Evolutionary conservation across 2,113 vertebrate genomes (phyloP).

Genomic region (Empidonax alnorum): DNA sequence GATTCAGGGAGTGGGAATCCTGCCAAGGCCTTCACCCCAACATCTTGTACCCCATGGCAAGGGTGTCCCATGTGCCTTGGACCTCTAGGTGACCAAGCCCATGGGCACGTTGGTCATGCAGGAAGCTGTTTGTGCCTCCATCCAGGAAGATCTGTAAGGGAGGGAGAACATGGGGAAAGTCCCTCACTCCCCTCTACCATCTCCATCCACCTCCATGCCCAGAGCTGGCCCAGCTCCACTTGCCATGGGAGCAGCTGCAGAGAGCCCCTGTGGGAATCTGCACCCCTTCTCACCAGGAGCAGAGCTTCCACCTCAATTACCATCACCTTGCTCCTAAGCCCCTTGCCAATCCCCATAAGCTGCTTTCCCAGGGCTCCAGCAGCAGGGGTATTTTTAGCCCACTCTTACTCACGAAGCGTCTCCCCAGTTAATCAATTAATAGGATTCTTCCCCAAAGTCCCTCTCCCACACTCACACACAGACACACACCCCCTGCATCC

Average conservation of each 20-base stretch:
- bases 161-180: not conserved
- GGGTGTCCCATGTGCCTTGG: not conserved
- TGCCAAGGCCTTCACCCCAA: not conserved
- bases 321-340: constrained; percentile 44
- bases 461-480: not conserved
- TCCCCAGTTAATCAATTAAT: constrained; percentile 61
- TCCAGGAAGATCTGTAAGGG: not conserved
- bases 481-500: not conserved
- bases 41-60: not conserved
- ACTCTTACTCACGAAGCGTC: constrained; percentile 35
- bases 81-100: not conserved
- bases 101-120: rapidly evolving
- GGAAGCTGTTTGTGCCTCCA: not conserved
- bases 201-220: not conserved
- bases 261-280: not conserved
- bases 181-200: not conserved
- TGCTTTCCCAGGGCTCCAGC: constrained; percentile 46
- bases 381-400: constrained; percentile 41
- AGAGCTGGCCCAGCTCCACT: not conserved
- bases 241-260: not conserved
- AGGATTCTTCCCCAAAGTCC: constrained; percentile 30
- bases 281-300: not conserved
- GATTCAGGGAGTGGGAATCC: not conserved
- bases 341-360: constrained; percentile 52
- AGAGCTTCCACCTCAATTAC: constrained; percentile 51